These are phyloP conservation scores for Microcebus tavaratra DNA, from an alignment of 2,113 vertebrate species.

Conservation along the genomic window DNA sequence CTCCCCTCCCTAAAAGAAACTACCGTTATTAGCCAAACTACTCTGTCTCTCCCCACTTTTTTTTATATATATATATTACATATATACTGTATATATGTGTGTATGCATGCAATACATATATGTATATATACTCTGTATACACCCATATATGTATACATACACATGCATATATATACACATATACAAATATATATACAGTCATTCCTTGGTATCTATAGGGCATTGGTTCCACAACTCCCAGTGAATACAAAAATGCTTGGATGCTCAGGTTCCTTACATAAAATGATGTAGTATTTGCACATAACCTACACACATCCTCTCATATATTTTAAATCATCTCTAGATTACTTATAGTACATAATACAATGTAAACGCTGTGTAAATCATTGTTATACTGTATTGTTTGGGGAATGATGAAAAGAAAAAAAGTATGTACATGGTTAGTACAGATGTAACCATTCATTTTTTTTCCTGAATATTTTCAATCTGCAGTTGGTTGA, in stretches of 20 bases:
- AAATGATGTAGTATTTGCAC: too few species aligned
- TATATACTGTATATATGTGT: background rate
- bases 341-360: background rate
- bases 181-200: background rate
- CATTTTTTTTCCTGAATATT: background rate
- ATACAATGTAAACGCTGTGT: background rate
- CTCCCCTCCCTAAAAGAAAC: background rate
- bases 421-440: background rate
- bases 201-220: background rate
- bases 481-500: background rate
- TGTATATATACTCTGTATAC: too few species aligned
- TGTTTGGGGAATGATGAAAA: background rate
- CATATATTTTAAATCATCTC: background rate
- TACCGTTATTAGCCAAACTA: background rate
- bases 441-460: background rate
- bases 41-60: too few species aligned
- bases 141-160: background rate
- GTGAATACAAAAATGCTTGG: background rate
- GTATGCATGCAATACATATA: too few species aligned
- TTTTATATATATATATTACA: background rate
- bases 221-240: background rate
- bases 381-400: background rate
- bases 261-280: background rate
- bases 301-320: background rate
- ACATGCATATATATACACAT: background rate